phyloP scores from a whole-genome alignment of 2,888 invertebrate species.

The Buathra laborator region DNA sequence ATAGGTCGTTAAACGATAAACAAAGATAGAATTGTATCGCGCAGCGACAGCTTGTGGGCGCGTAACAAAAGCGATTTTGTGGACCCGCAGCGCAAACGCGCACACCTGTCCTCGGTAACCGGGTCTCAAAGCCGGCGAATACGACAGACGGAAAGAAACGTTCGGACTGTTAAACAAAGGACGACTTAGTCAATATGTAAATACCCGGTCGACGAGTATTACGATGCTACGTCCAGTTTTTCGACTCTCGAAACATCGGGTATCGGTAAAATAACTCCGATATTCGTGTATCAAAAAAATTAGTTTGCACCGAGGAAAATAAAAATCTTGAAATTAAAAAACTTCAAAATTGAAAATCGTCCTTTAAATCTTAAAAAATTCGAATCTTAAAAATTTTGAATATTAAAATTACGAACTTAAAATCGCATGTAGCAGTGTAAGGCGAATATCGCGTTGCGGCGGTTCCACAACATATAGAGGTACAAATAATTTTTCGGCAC shows the following conservation, averaged over 20 bases:
- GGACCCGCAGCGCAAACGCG: constrained; percentile 57
- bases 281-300: too few species aligned
- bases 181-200: background rate
- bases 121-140: constrained; percentile 57
- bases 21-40: constrained; percentile 29
- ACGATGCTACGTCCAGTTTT: background rate
- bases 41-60: constrained; percentile 77
- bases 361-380: too few species aligned
- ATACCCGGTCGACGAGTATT: background rate
- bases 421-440: too few species aligned
- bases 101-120: constrained; percentile 75
- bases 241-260: background rate
- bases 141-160: constrained; percentile 15
- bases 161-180: constrained; percentile 12
- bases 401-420: too few species aligned
- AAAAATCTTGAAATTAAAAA: too few species aligned
- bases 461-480: constrained; percentile 18
- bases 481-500: constrained; percentile 60
- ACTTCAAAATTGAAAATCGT: too few species aligned
- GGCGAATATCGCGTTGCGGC: background rate
- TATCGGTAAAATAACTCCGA: background rate
- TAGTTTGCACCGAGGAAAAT: too few species aligned
- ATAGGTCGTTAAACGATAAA: constrained; percentile 24
- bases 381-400: too few species aligned
- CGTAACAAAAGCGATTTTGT: constrained; percentile 74